Evolutionary conservation across 1,140 invertebrate species (phyloP), one percentile per base, ranked within the genome.

Genomic region (Leptopilina boulardi): DNA sequence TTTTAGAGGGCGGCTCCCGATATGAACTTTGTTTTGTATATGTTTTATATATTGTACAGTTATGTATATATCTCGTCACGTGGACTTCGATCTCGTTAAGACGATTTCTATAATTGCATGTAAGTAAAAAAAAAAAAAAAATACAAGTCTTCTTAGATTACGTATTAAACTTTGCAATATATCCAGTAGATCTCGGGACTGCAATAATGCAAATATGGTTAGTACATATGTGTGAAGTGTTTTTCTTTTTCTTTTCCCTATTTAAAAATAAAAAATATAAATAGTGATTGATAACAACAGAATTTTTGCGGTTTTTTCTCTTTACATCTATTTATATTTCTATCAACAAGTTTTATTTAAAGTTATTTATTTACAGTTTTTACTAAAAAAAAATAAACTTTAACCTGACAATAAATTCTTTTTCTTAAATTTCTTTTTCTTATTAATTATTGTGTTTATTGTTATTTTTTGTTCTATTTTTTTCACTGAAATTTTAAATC

Each of bases 11-110:
- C 47, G 47, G 47, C 47, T 51, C 47, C 47, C 47, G 47, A 18
- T 51, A 18, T 51, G n/a, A 51, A 51, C 47, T 51, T 51, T 51
- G 47, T 51, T n/a, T 51, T 51, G n/a, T 18, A n/a, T n/a, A 18
- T n/a, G 47, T 51, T 51, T 51, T n/a, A 51, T 51, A 51, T 51
- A 47, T 51, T 3, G 15, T n/a, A 18, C 5, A 18, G n/a, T 18
- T 5, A 51, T 51, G 47, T 51, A 51, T 51, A 0, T 51, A 6
- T 51, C 2, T 11, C 18, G n/a, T 18, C 47, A 51, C 47, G 47
- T 51, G 47, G 47, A 51, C 47, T 51, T 51, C 15, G 47, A 51
- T 51, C 47, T 51, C 18, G 8, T 18, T 51, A 51, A 51, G 13
- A n/a, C 2, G 47, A 51, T 51, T 51, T 18, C 47, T 51, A 8